Evolutionary conservation across 2,113 vertebrate genomes (phyloP).

Genomic region (Ctenodactylus gundi): DNA sequence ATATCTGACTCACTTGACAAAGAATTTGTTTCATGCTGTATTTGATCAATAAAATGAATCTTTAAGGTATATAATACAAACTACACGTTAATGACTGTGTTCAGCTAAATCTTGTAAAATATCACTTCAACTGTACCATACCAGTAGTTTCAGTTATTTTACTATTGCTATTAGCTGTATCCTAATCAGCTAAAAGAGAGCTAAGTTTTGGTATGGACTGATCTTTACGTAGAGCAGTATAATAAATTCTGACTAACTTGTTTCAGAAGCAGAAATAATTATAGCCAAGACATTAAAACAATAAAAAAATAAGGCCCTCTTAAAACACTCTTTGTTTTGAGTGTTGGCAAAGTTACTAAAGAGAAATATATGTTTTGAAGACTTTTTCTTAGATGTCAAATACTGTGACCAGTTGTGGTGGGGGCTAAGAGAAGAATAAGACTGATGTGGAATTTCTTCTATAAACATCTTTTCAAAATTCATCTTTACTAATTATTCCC

Average conservation of each 20-base stretch:
- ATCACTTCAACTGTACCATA: slow-evolving; percentile 22
- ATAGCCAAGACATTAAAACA: slow-evolving; percentile 63
- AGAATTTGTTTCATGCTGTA: neutral
- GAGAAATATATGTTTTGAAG: slow-evolving; percentile 69
- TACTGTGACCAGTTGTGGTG: slow-evolving; percentile 4
- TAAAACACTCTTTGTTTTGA: slow-evolving; percentile 70
- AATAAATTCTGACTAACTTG: slow-evolving; percentile 76
- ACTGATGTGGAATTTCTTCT: slow-evolving; percentile 39
- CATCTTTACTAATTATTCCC: slow-evolving; percentile 30
- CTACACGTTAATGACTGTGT: neutral
- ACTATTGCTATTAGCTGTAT: slow-evolving; percentile 50
- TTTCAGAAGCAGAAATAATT: slow-evolving; percentile 75
- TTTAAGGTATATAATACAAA: neutral
- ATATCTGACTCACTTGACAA: slow-evolving; percentile 35
- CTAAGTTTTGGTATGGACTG: slow-evolving; percentile 60
- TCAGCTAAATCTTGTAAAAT: slow-evolving; percentile 44
- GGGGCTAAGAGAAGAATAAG: slow-evolving; percentile 28
- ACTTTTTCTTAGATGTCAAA: slow-evolving; percentile 59
- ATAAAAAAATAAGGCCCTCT: slow-evolving; percentile 10
- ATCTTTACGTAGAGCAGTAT: slow-evolving; percentile 45
- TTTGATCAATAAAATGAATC: slow-evolving; percentile 32
- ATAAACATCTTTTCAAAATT: slow-evolving; percentile 43
- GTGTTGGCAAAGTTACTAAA: slow-evolving; percentile 70
- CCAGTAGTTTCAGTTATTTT: slow-evolving; percentile 50
- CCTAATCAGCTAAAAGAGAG: slow-evolving; percentile 31